Evolutionary conservation across 2,113 vertebrate species (phyloP).

Genomic region (Bothrops jararaca): DNA sequence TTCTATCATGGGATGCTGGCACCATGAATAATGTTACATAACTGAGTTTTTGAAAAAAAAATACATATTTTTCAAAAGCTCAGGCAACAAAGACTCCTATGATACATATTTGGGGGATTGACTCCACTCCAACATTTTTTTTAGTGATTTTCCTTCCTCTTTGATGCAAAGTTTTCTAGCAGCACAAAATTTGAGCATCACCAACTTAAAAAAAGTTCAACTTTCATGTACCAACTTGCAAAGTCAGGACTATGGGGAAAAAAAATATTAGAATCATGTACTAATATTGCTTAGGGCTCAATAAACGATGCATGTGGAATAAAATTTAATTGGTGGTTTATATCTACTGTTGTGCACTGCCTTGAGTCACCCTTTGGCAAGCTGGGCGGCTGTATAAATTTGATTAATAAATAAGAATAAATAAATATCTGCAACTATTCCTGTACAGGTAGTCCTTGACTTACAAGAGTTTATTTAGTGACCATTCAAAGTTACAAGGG

Average conservation of each 20-base stretch:
- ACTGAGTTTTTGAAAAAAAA: not conserved
- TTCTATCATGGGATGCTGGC: slow-evolving; percentile 19
- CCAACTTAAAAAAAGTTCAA: not conserved
- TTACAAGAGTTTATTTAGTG: not conserved
- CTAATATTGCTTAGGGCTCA: not conserved
- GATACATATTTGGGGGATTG: not conserved
- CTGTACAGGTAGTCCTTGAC: not conserved
- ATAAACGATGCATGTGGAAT: not conserved
- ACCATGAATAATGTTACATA: slow-evolving; percentile 2
- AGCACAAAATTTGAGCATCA: not conserved
- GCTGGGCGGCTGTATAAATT: not conserved
- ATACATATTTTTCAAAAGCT: not conserved
- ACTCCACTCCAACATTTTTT: not conserved
- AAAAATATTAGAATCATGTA: not conserved
- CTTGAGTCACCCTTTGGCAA: not conserved
- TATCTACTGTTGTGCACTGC: not conserved
- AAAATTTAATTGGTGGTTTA: not conserved
- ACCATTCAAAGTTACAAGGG: not conserved
- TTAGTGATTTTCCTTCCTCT: no score
- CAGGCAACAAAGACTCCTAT: slow-evolving; percentile 12
- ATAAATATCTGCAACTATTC: not conserved
- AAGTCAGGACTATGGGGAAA: not conserved
- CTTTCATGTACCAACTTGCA: not conserved
- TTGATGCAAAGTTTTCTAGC: not conserved
- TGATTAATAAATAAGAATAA: not conserved